Conservation (phyloP, 2,113 vertebrate species). For the Charina bottae region DNA sequence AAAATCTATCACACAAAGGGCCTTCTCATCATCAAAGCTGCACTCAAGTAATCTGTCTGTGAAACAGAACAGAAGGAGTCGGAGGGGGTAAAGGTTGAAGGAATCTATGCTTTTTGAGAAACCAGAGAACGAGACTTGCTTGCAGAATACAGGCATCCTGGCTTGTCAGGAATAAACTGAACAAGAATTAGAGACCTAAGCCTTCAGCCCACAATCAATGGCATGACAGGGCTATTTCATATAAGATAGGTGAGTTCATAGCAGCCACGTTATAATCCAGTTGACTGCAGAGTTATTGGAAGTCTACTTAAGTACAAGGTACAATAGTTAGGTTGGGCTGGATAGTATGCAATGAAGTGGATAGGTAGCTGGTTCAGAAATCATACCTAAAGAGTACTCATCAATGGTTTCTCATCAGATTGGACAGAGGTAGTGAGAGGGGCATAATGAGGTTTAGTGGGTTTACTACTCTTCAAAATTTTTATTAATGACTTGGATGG, state of each 20-base stretch:
- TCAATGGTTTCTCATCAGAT: too few species aligned
- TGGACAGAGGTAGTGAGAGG: too few species aligned
- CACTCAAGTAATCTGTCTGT: constrained; percentile 43
- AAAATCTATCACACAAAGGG: constrained; percentile 32
- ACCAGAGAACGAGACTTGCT: constrained; percentile 32
- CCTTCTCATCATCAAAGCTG: constrained; percentile 31
- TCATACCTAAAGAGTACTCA: too few species aligned
- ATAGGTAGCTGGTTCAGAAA: too few species aligned
- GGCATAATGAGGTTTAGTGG: background rate
- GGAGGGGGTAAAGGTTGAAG: constrained; percentile 27
- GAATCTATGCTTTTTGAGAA: constrained; percentile 41
- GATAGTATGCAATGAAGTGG: background rate
- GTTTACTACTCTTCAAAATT: background rate
- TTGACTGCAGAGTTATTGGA: background rate
- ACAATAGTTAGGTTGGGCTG: background rate
- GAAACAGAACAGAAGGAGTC: constrained; percentile 23
- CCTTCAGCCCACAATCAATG: background rate
- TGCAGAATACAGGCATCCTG: background rate
- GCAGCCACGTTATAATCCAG: background rate
- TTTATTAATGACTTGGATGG: background rate
- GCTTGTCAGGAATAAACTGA: background rate
- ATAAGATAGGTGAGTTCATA: background rate
- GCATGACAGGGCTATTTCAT: background rate
- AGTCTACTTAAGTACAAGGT: background rate
- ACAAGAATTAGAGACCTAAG: constrained; percentile 5